Evolutionary conservation across 2,113 vertebrate species (phyloP).

Genomic region (Paracanthobrama guichenoti): DNA sequence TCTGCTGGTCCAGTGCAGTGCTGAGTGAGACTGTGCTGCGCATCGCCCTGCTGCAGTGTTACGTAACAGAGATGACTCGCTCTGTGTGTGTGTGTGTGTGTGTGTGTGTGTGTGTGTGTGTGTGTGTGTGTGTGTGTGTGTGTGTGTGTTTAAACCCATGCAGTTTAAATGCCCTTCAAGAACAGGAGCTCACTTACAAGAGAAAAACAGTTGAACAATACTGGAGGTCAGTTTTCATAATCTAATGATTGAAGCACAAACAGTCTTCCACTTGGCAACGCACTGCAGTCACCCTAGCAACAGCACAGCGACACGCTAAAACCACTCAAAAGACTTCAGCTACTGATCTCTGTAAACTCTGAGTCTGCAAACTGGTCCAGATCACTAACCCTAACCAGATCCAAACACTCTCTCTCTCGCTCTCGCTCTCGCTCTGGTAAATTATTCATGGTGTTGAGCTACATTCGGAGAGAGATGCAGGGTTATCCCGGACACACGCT

Average conservation of each 20-base stretch:
- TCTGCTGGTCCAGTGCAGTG: neutral
- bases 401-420: conserved; percentile 59
- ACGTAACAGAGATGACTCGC: conserved; percentile 50
- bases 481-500: neutral
- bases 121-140: neutral
- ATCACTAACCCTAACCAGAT: conserved; percentile 13
- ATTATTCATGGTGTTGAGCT: conserved; percentile 63
- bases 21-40: neutral
- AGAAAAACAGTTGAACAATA: neutral
- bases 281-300: neutral
- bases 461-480: neutral
- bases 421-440: neutral
- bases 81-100: conserved; percentile 47
- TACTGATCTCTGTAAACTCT: conserved; percentile 53
- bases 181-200: neutral
- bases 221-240: neutral
- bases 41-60: conserved; percentile 58
- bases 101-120: conserved; percentile 19
- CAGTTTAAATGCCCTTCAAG: conserved; percentile 60
- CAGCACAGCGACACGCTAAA: too few species aligned
- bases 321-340: too few species aligned
- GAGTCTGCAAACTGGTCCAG: neutral
- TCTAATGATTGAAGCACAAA: conserved; percentile 3
- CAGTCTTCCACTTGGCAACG: neutral
- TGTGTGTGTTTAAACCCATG: conserved; percentile 50